phyloP scores from a whole-genome alignment of 2,113 vertebrate genomes.

The Hippolais icterina region DNA sequence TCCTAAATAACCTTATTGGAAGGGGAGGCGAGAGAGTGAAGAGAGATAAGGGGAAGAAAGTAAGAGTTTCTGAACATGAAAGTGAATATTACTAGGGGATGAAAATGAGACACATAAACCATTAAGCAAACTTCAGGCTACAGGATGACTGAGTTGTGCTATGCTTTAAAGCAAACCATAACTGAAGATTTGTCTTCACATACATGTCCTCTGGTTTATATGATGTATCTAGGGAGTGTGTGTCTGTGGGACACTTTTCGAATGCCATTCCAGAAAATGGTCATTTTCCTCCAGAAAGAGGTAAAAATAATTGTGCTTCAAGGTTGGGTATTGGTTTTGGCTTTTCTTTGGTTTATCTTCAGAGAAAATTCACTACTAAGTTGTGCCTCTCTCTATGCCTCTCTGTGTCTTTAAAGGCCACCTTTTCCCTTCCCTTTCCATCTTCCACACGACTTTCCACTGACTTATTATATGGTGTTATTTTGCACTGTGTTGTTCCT shows the following conservation, averaged over 20 bases:
- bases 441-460: background rate
- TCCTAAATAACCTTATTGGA: background rate
- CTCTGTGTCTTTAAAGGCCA: background rate
- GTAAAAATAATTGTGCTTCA: background rate
- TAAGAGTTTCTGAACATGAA: background rate
- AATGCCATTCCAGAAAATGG: background rate
- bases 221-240: fast-evolving
- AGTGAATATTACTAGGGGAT: background rate
- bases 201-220: background rate
- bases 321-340: fast-evolving
- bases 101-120: background rate
- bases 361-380: background rate
- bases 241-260: background rate
- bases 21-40: background rate
- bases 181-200: background rate
- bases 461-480: background rate
- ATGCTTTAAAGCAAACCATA: background rate
- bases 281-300: background rate
- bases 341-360: background rate
- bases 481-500: constrained; percentile 14
- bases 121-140: background rate
- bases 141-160: background rate
- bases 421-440: background rate
- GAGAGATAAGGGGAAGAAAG: background rate
- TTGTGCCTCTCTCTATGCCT: background rate